These are phyloP conservation scores for Melinaea marsaeus DNA, from an alignment of 2,888 invertebrate genomes.

Conservation along the genomic window DNA sequence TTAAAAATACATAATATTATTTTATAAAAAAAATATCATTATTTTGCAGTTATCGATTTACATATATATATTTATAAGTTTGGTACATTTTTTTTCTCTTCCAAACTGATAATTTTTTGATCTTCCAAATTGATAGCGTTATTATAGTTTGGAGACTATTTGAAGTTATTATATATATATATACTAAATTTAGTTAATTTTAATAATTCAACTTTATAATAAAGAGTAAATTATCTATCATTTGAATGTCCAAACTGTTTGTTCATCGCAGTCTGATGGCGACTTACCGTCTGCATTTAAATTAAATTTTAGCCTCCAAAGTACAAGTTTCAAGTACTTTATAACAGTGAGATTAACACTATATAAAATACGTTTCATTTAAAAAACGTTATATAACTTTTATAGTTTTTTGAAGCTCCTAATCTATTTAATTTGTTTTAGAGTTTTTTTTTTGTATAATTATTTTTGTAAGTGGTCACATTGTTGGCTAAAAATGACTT, in stretches of 20 bases:
- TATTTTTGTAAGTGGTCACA: no score
- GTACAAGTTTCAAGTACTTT: constrained; percentile 5
- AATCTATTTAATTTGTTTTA: neutral
- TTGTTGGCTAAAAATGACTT: no score
- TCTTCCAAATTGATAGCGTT: no score
- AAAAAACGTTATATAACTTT: neutral
- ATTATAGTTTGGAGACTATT: no score
- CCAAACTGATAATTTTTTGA: no score
- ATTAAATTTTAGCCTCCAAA: constrained; percentile 11
- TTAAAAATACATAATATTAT: neutral
- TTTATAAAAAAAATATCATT: no score
- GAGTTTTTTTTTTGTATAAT: neutral
- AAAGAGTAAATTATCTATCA: neutral
- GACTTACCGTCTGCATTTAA: constrained; percentile 11
- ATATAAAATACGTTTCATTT: constrained; percentile 6
- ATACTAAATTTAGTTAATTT: neutral
- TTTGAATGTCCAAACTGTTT: constrained; percentile 10
- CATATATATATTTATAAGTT: no score
- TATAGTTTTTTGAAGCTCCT: no score
- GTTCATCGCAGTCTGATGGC: constrained; percentile 3
- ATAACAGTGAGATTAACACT: constrained; percentile 5
- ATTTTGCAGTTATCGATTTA: no score
- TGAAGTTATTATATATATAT: neutral
- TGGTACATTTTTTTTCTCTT: no score
- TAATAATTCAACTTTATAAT: neutral